Base-by-base conservation (phyloP, 2,113 vertebrate genomes). In the Leiothrix lutea region DNA sequence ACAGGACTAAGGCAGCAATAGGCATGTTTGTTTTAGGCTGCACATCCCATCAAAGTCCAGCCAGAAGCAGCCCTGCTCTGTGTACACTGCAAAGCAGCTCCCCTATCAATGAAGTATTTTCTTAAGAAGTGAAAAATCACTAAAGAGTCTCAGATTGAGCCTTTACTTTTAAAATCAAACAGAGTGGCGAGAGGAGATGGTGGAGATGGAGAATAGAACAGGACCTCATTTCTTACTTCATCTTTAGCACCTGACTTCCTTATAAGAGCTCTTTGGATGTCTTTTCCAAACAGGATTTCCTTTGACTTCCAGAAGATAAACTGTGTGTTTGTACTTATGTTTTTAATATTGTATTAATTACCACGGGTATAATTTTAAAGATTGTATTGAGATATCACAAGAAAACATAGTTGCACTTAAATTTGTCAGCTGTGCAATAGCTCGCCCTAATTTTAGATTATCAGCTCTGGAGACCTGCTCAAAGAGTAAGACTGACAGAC, bases 401-500 rank as follows among this genome's bases (percentile, higher is more conserved):
- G 96, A 95, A 94, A 97, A 97, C 88, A 95, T 66, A 97, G 93
- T 80, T 97, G 98, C 97, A 96, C 96, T 97, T 95, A 90, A 94
- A 96, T 94, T 93, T 95, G 94, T 97, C 97, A 97, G 96, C 97
- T 94, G 84, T 96, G 95, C 97, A 88, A 94, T 65, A 89, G 80
- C 90, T 95, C 94, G 95, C 87, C 94, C 97, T 98, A 97, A 98
- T 98, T 98, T 98, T 97, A 98, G 97, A 95, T 90, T 42, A 82
- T 73, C 61, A 54, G 88, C 86, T 97, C 96, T 80, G 75, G 58
- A 81, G 97, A 97, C 95, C 84, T 97, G 95, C 62, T 73, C 8
- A 90, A 97, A 96, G 82, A 86, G 31, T 66, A 79, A 96, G 97
- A 97, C 95, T 97, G 97, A 97, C 96, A 98, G 96, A 92, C 94